Evolutionary conservation across 2,888 invertebrate species (phyloP), one percentile per base, ranked within the genome.

Genomic region (Himalopsyche tibetana): DNA sequence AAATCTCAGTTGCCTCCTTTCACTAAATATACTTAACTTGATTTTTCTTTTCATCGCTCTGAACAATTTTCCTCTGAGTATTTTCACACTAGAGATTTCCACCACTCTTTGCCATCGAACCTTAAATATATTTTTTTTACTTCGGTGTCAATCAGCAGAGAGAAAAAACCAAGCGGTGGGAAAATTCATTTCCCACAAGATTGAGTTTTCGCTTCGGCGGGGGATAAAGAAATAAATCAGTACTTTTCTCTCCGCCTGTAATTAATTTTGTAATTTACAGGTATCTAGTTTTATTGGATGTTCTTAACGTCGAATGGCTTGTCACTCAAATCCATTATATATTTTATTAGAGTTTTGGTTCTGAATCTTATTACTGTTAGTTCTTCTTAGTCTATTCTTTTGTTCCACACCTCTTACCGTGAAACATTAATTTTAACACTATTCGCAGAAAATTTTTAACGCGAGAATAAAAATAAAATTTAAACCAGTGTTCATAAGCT

Each of bases 181-280:
- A 63, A 63, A 63, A 63, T 63, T 63, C 63, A 63, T 63, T 63
- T 63, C 63, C 63, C 63, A 63, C 63, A 63, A 63, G 63, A 63
- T 63, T 63, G 63, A 63, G 63, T 63, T 63, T 63, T 63, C 63
- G 19, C 63, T 63, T 63, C 19, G 63, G 63, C 19, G 63, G 63
- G 19, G 63, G 63, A n/a, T 63, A 28, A 28, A 63, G 63, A 63
- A 63, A 63, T 63, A 63, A 63, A 63, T 63, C 63, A 63, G 63
- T 63, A 63, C 63, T 63, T 63, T n/a, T 63, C 63, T 28, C 63
- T 63, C 63, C 28, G 63, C 63, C 28, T 63, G 63, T 63, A 63
- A 63, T 63, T 63, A 63, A 63, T 63, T 63, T 63, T 63, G 63
- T 63, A 63, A 63, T 63, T 63, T 63, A 63, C 63, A 63, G 63